Conservation (phyloP, 2,888 invertebrate genomes). For the Polydrusus pterygomalis region DNA sequence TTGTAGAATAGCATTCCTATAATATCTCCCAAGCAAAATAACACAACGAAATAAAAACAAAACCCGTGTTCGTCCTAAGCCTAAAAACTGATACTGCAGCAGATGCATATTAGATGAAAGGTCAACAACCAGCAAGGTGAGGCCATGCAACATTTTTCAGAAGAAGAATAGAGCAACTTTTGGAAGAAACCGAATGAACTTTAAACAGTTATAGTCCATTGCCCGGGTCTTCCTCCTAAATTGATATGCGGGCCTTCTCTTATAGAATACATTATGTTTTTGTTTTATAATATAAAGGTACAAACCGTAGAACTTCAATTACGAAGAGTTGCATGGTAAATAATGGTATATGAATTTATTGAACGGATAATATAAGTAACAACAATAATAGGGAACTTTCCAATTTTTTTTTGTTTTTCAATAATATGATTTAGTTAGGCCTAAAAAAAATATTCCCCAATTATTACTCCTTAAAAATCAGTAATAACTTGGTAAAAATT, state of each 20-base stretch:
- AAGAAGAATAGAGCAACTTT: constrained; percentile 58
- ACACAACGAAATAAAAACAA: constrained; percentile 19
- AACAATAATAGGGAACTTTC: too few relatives aligned
- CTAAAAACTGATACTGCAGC: constrained; percentile 37
- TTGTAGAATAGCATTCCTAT: too few relatives aligned
- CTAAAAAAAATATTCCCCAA: too few relatives aligned
- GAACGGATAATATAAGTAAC: too few relatives aligned
- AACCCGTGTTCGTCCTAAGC: constrained; percentile 14
- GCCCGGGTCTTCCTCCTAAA: constrained; percentile 37
- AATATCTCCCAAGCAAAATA: background rate
- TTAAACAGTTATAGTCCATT: constrained; percentile 56
- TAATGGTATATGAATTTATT: too few relatives aligned
- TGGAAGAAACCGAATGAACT: constrained; percentile 52
- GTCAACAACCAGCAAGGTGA: constrained; percentile 65
- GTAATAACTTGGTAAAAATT: too few relatives aligned
- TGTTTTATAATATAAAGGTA: background rate
- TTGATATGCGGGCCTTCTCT: background rate
- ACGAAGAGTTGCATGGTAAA: too few relatives aligned
- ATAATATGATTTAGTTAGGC: too few relatives aligned
- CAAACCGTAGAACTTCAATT: too few relatives aligned
- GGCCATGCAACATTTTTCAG: constrained; percentile 61
- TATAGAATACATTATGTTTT: background rate
- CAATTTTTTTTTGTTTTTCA: too few relatives aligned
- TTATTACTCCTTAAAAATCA: too few relatives aligned
- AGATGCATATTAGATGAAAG: constrained; percentile 57